Evolutionary conservation across 2,888 invertebrate species (phyloP).

Genomic region (Eupithecia insigniata): DNA sequence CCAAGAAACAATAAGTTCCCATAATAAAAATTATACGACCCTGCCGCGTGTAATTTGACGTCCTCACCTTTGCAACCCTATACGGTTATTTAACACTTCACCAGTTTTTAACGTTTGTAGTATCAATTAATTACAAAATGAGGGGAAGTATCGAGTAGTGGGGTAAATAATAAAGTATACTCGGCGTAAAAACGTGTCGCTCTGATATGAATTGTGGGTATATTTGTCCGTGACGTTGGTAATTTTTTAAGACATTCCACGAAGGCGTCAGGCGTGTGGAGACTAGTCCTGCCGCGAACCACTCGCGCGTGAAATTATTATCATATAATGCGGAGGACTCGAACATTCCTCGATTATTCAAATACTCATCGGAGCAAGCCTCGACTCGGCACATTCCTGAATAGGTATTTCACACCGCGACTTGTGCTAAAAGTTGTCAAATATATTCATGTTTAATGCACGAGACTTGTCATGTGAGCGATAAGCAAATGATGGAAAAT

Average conservation of each 20-base stretch:
- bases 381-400: conserved; percentile 61
- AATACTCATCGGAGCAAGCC: conserved; percentile 71
- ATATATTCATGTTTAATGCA: conserved; percentile 79
- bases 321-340: conserved; percentile 79
- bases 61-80: conserved; percentile 43
- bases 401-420: conserved; percentile 65
- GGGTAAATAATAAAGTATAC: conserved; percentile 54
- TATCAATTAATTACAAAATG: conserved; percentile 73
- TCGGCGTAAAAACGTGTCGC: conserved; percentile 53
- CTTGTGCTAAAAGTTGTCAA: conserved; percentile 76
- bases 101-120: conserved; percentile 71
- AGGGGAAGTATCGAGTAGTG: conserved; percentile 49
- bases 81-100: conserved; percentile 65
- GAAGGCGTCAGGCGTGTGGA: conserved; percentile 56
- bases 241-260: conserved; percentile 78
- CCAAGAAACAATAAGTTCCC: not conserved
- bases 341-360: conserved; percentile 79
- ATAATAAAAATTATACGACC: conserved; percentile 3
- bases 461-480: conserved; percentile 79
- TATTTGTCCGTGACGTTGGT: conserved; percentile 54
- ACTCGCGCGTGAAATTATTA: conserved; percentile 82
- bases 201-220: conserved; percentile 31
- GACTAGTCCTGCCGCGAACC: conserved; percentile 54
- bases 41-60: conserved; percentile 40
- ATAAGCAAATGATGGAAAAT: conserved; percentile 83